Percentiles rank a stretch among this genome's conserved stretches.
These are phyloP conservation scores for Torymus tubicola DNA, from an alignment of 2,888 invertebrate genomes.

Conservation along the genomic window DNA sequence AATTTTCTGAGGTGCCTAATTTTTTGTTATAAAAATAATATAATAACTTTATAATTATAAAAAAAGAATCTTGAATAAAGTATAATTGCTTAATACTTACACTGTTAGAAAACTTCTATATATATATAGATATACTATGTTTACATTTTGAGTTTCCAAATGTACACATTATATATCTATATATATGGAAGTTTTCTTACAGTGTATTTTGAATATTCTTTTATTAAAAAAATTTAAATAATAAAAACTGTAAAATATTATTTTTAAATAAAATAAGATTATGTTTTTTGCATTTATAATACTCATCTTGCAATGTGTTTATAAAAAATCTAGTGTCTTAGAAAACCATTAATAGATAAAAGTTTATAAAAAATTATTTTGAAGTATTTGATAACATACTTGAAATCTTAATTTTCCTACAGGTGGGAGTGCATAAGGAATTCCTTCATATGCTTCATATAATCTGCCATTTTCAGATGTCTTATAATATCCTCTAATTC, in stretches of 20 bases:
- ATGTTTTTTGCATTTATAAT: not conserved
- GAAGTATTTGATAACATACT: constrained; percentile 58
- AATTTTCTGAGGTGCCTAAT: constrained; percentile 65
- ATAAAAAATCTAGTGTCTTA: not conserved
- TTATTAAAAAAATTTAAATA: not conserved
- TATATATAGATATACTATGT: no score
- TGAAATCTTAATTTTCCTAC: constrained; percentile 68
- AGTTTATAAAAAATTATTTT: not conserved
- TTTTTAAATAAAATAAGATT: constrained; percentile 4
- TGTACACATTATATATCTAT: no score
- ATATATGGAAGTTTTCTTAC: no score
- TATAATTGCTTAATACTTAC: not conserved
- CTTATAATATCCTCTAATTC: constrained; percentile 66
- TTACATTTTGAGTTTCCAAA: no score
- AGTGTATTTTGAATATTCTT: not conserved
- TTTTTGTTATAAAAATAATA: constrained; percentile 21
- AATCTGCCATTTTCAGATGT: constrained; percentile 65
- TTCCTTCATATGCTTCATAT: constrained; percentile 69
- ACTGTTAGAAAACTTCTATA: no score
- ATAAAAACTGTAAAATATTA: not conserved
- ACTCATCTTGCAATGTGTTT: not conserved
- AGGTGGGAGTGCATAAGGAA: constrained; percentile 70
- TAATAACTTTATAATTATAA: constrained; percentile 6
- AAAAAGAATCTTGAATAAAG: not conserved
- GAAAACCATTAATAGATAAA: not conserved